These are phyloP conservation scores for Orgyia antiqua DNA, from an alignment of 2,888 invertebrate genomes.

Conservation along the genomic window DNA sequence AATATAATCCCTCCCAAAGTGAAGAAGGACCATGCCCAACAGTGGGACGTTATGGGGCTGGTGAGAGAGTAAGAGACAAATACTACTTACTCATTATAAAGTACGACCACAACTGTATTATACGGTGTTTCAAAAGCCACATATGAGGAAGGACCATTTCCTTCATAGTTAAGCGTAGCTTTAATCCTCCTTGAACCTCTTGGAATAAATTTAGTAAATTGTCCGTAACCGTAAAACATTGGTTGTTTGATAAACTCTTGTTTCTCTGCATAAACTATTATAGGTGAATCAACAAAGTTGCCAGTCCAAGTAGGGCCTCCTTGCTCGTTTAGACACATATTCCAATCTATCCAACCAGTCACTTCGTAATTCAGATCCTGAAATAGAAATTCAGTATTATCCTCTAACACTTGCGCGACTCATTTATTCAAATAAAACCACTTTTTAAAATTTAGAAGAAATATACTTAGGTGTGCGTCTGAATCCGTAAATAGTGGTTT, in stretches of 20 bases:
- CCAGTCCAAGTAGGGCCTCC: conserved; percentile 90
- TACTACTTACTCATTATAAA: conserved; percentile 52
- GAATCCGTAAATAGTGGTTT: neutral
- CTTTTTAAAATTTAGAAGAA: too few relatives aligned
- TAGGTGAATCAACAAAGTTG: conserved; percentile 88
- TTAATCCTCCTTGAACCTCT: conserved; percentile 69
- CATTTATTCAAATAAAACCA: too few relatives aligned
- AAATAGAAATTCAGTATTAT: neutral
- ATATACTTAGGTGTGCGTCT: too few relatives aligned
- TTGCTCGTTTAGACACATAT: conserved; percentile 83
- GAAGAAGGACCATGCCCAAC: too few relatives aligned
- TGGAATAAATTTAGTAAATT: conserved; percentile 85
- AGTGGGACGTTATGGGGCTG: too few relatives aligned
- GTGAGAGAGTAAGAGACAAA: too few relatives aligned
- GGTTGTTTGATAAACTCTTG: conserved; percentile 93
- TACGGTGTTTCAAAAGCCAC: conserved; percentile 48
- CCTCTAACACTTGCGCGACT: too few relatives aligned
- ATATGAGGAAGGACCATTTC: conserved; percentile 13
- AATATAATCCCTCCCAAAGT: too few relatives aligned
- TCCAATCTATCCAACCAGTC: conserved; percentile 95
- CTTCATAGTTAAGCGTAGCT: conserved; percentile 9
- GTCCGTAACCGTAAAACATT: conserved; percentile 91
- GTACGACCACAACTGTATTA: conserved; percentile 45
- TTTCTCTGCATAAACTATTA: conserved; percentile 68
- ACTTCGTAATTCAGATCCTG: conserved; percentile 86